Conservation (phyloP, 2,888 invertebrate genomes). For the Drosophila nr. perissopoda region DNA sequence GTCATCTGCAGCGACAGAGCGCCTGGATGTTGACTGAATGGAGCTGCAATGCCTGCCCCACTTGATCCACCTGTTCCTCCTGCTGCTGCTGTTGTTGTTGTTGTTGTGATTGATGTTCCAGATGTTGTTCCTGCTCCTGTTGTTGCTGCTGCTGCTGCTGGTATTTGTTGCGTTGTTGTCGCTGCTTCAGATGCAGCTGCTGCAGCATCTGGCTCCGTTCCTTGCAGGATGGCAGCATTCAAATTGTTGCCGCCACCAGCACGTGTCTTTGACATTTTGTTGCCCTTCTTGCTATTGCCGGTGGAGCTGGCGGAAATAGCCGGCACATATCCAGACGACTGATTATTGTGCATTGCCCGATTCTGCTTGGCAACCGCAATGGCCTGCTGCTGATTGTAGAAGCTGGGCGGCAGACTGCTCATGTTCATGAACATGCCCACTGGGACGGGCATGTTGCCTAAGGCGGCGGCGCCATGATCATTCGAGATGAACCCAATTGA, state of each 20-base stretch:
- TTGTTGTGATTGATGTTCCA: background rate
- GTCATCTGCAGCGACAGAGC: conserved; percentile 89
- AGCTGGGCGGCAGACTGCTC: conserved; percentile 91
- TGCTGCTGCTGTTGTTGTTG: conserved; percentile 12
- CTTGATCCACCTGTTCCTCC: conserved; percentile 11
- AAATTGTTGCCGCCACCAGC: conserved; percentile 9
- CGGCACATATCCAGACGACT: conserved; percentile 20
- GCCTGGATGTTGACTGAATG: conserved; percentile 89
- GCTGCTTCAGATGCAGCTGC: background rate
- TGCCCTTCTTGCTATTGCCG: conserved; percentile 61
- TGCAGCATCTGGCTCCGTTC: background rate
- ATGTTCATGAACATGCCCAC: conserved; percentile 98
- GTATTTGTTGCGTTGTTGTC: conserved; percentile 1
- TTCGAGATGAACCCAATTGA: conserved; percentile 97
- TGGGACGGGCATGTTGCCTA: conserved; percentile 95
- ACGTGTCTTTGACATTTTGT: conserved; percentile 21
- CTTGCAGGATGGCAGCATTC: background rate
- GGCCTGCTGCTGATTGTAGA: conserved; percentile 91
- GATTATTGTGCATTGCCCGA: conserved; percentile 74
- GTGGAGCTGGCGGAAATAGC: conserved; percentile 48
- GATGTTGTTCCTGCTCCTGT: background rate
- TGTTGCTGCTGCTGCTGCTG: conserved; percentile 8
- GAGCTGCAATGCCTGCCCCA: conserved; percentile 59
- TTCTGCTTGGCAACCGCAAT: conserved; percentile 85
- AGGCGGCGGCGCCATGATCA: conserved; percentile 90